Percentiles rank a stretch among this genome's conserved stretches.
Evolutionary conservation across 2,113 vertebrate genomes (phyloP).

Genomic region (Pyxicephalus adspersus): DNA sequence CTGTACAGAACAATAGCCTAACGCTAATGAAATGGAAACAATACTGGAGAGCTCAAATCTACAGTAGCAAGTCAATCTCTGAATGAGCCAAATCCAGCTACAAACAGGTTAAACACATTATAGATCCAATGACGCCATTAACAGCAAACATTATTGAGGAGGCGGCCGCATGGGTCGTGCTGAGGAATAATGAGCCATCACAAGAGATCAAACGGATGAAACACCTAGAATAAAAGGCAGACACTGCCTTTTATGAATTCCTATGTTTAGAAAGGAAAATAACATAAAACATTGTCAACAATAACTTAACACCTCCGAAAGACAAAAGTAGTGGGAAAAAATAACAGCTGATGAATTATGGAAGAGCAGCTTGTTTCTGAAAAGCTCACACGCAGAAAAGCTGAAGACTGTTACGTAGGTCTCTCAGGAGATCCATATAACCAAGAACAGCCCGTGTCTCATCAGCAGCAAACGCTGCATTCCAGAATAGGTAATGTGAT

Average conservation of each 20-base stretch:
- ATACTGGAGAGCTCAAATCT: background rate
- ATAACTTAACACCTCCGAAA: slow-evolving; percentile 8
- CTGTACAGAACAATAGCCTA: background rate
- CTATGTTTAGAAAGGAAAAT: slow-evolving; percentile 2
- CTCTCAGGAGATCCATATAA: slow-evolving; percentile 48
- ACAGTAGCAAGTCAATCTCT: background rate
- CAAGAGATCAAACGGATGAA: slow-evolving; percentile 25
- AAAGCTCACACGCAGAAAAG: background rate
- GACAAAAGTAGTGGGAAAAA: background rate
- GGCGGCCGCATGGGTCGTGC: slow-evolving; percentile 31
- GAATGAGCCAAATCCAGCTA: background rate
- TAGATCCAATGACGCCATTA: slow-evolving; percentile 28
- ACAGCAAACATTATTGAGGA: slow-evolving; percentile 32
- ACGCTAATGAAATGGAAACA: background rate
- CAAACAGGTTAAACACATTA: slow-evolving; percentile 32
- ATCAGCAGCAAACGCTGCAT: slow-evolving; percentile 37
- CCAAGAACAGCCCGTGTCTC: slow-evolving; percentile 38
- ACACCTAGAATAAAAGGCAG: slow-evolving; percentile 22
- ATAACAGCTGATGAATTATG: background rate
- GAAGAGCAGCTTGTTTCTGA: background rate
- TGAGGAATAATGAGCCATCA: slow-evolving; percentile 39
- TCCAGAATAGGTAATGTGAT: slow-evolving; percentile 42
- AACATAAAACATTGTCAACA: slow-evolving; percentile 11
- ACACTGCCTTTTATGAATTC: slow-evolving; percentile 27
- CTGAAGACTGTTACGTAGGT: slow-evolving; percentile 31